Conservation (phyloP, 1,140 invertebrate species). For the Drosophila pseudoobscura region DNA sequence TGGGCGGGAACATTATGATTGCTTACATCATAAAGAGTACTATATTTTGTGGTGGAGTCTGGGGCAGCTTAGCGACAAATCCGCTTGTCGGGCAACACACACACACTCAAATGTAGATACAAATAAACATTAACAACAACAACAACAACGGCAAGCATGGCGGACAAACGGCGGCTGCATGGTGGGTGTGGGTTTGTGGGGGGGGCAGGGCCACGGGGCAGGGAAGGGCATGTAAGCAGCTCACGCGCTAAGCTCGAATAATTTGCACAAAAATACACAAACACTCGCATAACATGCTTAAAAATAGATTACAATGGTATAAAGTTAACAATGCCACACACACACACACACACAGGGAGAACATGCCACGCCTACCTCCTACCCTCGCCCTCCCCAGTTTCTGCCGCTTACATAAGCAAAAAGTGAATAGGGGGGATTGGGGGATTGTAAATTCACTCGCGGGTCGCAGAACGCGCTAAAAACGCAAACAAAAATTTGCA, state of each 20-base stretch:
- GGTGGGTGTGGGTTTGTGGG: too few relatives aligned
- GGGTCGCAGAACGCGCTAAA: conserved; percentile 49
- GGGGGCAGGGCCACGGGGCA: conserved; percentile 1
- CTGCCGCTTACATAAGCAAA: conserved; percentile 5
- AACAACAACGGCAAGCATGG: conserved; percentile 30
- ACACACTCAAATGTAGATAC: conserved; percentile 33
- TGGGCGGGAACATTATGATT: conserved; percentile 43
- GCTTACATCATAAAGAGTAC: conserved; percentile 27
- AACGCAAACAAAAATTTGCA: conserved; percentile 76
- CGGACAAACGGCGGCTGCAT: too few relatives aligned
- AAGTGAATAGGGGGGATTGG: background rate
- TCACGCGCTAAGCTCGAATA: conserved; percentile 71
- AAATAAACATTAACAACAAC: conserved; percentile 51
- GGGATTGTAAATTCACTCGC: conserved; percentile 60
- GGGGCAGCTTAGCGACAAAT: conserved; percentile 63
- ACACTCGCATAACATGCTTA: conserved; percentile 64
- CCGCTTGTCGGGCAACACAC: conserved; percentile 59
- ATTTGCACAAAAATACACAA: conserved; percentile 63
- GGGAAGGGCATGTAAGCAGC: conserved; percentile 46
- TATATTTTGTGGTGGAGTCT: conserved; percentile 6
- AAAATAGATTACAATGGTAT: conserved; percentile 78
- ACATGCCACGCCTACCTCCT: conserved; percentile 5
- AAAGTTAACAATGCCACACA: conserved; percentile 68
- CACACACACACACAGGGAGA: conserved; percentile 14
- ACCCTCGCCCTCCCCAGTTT: background rate